A percentile compares a stretch with the other conserved stretches of the same genome.
phyloP scores from a whole-genome alignment of 2,797 vertebrate genomes.

The Enteromius paludinosus region DNA sequence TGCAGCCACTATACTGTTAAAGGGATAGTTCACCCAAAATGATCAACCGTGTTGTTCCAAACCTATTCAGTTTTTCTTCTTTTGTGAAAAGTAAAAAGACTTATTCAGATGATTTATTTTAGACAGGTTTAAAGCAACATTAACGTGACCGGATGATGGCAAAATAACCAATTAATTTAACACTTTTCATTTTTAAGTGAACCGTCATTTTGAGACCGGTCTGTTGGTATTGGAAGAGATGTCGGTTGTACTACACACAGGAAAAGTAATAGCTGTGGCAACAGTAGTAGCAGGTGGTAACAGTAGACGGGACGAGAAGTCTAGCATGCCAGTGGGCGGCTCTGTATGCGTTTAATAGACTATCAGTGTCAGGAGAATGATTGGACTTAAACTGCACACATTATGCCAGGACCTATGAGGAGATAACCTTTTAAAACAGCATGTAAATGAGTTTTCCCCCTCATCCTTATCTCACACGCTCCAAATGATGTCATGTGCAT shows the following conservation, averaged over 20 bases:
- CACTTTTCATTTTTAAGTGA: neutral
- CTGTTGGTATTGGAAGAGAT: conserved; percentile 12
- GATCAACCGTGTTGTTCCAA: neutral
- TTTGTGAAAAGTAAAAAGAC: neutral
- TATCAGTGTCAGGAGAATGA: conserved; percentile 74
- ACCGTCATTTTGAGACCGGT: neutral
- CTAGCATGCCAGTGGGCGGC: conserved; percentile 54
- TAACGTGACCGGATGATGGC: neutral
- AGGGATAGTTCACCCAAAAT: conserved; percentile 1
- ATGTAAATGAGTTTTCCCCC: conserved; percentile 78
- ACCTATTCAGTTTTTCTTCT: neutral
- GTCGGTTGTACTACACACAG: conserved; percentile 17
- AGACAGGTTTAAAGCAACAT: neutral
- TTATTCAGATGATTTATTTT: neutral
- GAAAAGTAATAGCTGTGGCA: conserved; percentile 40
- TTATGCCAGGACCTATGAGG: conserved; percentile 71
- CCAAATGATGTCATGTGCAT: conserved; percentile 73
- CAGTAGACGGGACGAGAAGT: conserved; percentile 35
- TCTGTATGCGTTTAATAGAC: conserved; percentile 59
- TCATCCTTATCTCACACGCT: conserved; percentile 70
- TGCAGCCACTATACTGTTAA: neutral
- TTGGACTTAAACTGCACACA: conserved; percentile 72
- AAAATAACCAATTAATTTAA: neutral
- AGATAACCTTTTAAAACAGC: conserved; percentile 81
- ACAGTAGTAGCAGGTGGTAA: conserved; percentile 51